Base-by-base conservation (phyloP, 1,140 invertebrate genomes). In the Caenorhabditis latens region DNA sequence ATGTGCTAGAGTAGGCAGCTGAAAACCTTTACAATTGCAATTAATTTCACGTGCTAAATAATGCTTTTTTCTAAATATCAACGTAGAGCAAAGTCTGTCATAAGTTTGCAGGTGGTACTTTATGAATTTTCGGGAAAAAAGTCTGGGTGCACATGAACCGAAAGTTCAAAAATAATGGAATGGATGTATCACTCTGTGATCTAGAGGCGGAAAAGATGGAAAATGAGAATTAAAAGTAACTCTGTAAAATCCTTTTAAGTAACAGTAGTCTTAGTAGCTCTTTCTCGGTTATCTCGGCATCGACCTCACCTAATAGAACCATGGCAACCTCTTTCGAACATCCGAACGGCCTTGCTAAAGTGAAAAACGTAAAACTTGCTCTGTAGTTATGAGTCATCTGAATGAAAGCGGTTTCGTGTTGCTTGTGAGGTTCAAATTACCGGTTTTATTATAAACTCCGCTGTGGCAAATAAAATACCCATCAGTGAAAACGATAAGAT, bases 311-410 rank as follows among this genome's bases (percentile, higher is more conserved):
- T 46, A 71, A 46, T 19, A 71, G 16, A 19, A 71, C 19, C 65
- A 71, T 71, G 11, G 65, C 65, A 19, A 46, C 8, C 46, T 71
- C 65, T 19, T 43, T 71, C 1, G 65, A 71, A 14, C 65, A 71
- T 43, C 42, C 42, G 16, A 71, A 71, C 16, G 65, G 65, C 16
- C 65, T 71, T 43, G 9, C 65, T 19, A 71, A 46, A 19, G 65
- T 71, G 65, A 71, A 71, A 71, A 71, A 71, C 19, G 65, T 71
- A n/a, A 71, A 71, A 43, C 65, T 71, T 16, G 65, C 65, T 46
- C 46, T 71, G 11, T 71, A 71, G 42, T 71, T 71, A 9, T 71
- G 65, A 4, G 65, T 71, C 65, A 71, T 71, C 65, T 71, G 65
- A 71, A 71, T n/a, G n/a, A 8, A n/a, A 58, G 5, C 57, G 7